These are phyloP conservation scores for Cepaea hortensis DNA, from an alignment of 2,888 invertebrate genomes.

Conservation along the genomic window DNA sequence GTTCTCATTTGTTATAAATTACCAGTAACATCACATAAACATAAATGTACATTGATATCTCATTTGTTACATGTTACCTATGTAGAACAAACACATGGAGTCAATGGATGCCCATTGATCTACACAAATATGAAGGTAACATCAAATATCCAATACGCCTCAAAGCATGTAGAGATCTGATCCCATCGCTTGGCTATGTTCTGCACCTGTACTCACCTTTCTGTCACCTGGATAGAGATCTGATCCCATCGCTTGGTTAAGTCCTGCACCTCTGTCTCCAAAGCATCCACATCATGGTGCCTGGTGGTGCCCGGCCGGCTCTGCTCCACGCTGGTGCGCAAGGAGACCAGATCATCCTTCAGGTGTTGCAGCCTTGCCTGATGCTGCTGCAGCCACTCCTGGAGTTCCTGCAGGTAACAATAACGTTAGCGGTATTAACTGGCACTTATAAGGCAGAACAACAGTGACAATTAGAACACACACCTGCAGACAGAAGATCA, in stretches of 20 bases:
- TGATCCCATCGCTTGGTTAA: constrained; percentile 93
- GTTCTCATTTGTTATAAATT: too few relatives aligned
- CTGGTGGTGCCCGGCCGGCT: constrained; percentile 84
- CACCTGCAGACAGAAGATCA: neutral
- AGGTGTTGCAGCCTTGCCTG: constrained; percentile 83
- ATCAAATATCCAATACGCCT: too few relatives aligned
- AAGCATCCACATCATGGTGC: constrained; percentile 91
- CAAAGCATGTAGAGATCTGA: constrained; percentile 79
- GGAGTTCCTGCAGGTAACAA: constrained; percentile 80
- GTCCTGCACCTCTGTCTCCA: constrained; percentile 93
- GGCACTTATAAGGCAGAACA: too few relatives aligned
- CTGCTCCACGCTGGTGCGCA: constrained; percentile 91
- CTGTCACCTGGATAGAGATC: constrained; percentile 84
- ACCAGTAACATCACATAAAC: too few relatives aligned
- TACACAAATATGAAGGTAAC: too few relatives aligned
- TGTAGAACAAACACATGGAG: too few relatives aligned
- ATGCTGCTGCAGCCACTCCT: constrained; percentile 91
- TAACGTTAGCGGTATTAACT: neutral
- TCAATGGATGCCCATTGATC: too few relatives aligned
- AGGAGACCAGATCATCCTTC: constrained; percentile 91
- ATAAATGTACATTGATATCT: too few relatives aligned
- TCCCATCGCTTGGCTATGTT: constrained; percentile 93
- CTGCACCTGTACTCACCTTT: constrained; percentile 87
- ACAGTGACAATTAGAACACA: neutral
- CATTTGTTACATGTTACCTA: too few relatives aligned